A percentile compares a stretch with the other conserved stretches of the same genome.
Evolutionary conservation across 2,888 invertebrate species (phyloP).

Genomic region (Tuberolachnus salignus): DNA sequence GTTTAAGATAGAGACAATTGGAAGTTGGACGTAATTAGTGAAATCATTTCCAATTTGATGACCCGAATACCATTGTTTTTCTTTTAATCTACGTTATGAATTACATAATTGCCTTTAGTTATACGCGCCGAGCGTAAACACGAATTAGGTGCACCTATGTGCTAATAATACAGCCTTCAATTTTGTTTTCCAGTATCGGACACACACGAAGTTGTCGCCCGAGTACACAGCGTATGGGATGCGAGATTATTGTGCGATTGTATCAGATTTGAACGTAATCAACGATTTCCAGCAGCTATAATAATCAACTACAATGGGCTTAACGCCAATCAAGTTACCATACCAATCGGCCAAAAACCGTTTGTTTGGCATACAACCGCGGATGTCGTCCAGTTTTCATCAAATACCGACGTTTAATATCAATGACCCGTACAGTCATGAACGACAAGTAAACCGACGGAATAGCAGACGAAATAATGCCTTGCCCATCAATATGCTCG

Average conservation of each 20-base stretch:
- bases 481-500: conserved; percentile 78
- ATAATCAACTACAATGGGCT: conserved; percentile 11
- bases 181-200: conserved; percentile 35
- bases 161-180: neutral
- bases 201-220: conserved; percentile 27
- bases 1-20: neutral
- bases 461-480: conserved; percentile 56
- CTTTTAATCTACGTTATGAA: neutral
- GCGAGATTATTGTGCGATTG: conserved; percentile 10
- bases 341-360: conserved; percentile 73
- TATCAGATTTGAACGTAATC: neutral
- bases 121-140: neutral
- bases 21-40: neutral
- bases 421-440: conserved; percentile 34
- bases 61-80: neutral
- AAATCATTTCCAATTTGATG: neutral
- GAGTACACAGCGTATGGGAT: conserved; percentile 40
- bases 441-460: conserved; percentile 36
- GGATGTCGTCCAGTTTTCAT: conserved; percentile 59
- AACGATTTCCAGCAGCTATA: conserved; percentile 10
- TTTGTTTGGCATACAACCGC: conserved; percentile 71
- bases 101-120: neutral
- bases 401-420: conserved; percentile 49
- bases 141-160: neutral
- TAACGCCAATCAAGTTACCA: conserved; percentile 52